phyloP scores from a whole-genome alignment of 1,140 invertebrate genomes.

The Zaprionus taronus region DNA sequence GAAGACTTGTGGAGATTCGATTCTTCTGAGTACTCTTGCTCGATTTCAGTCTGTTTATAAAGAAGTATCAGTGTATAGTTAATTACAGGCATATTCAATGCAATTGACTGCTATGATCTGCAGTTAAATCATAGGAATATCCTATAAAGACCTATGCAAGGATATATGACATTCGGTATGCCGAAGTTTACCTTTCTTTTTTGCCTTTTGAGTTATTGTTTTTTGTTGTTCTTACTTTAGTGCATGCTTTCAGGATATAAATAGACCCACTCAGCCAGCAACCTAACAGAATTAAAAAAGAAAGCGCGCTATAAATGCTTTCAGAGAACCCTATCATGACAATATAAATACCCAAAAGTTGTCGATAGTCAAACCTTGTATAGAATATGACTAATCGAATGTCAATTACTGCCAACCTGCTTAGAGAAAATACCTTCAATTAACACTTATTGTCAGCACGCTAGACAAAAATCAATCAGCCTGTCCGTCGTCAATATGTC shows the following conservation, averaged over 20 bases:
- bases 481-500: not conserved
- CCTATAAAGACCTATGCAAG: not conserved
- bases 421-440: slow-evolving; percentile 1
- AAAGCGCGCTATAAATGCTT: not conserved
- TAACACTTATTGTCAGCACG: slow-evolving; percentile 59
- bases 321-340: not conserved
- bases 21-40: no score
- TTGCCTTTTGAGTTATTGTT: not conserved
- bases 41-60: no score
- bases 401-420: no score
- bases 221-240: not conserved
- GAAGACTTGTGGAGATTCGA: no score
- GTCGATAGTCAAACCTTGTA: not conserved
- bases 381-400: not conserved
- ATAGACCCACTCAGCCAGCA: not conserved
- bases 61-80: no score
- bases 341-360: no score
- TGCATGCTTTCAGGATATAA: not conserved
- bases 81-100: no score
- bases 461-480: slow-evolving; percentile 20
- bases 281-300: not conserved
- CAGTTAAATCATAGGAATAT: no score
- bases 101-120: no score
- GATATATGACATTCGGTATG: not conserved
- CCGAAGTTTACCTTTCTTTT: not conserved